A percentile compares a stretch with the other conserved stretches of the same genome.
These are phyloP conservation scores for Meandrusa payeni DNA, from an alignment of 2,888 invertebrate genomes.

Conservation along the genomic window DNA sequence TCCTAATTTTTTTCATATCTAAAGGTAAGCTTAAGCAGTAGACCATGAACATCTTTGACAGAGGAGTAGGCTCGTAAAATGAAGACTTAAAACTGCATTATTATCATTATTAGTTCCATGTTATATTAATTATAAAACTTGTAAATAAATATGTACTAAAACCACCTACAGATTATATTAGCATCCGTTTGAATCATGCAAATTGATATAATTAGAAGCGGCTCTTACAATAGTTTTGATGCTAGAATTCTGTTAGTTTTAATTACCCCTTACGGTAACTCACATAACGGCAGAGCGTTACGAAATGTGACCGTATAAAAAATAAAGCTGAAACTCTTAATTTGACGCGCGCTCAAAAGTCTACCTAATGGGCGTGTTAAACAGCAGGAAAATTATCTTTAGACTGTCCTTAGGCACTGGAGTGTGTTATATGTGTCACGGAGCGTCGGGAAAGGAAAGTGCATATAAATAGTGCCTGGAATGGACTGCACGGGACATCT, in stretches of 20 bases:
- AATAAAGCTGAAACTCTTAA: conserved; percentile 35
- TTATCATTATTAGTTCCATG: too few relatives aligned
- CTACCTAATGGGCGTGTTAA: conserved; percentile 32
- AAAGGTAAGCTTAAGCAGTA: too few relatives aligned
- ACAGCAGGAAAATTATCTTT: conserved; percentile 48
- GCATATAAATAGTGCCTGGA: conserved; percentile 65
- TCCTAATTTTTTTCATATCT: too few relatives aligned
- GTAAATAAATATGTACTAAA: too few relatives aligned
- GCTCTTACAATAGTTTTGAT: conserved; percentile 7
- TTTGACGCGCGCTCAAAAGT: conserved; percentile 31
- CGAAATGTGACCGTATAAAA: conserved; percentile 27
- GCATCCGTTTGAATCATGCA: conserved; percentile 9
- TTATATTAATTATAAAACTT: too few relatives aligned
- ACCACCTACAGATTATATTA: too few relatives aligned
- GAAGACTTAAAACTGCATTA: too few relatives aligned
- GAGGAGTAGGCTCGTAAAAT: too few relatives aligned
- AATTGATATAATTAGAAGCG: not conserved
- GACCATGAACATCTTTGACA: too few relatives aligned
- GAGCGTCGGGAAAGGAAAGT: conserved; percentile 61
- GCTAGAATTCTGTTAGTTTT: conserved; percentile 18
- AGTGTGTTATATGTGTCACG: conserved; percentile 64
- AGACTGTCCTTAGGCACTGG: conserved; percentile 59
- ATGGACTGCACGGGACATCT: conserved; percentile 52
- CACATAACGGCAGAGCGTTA: conserved; percentile 27
- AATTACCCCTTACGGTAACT: conserved; percentile 23